Base-by-base conservation (phyloP, 1,140 invertebrate genomes). In the Metopolophium dirhodum region DNA sequence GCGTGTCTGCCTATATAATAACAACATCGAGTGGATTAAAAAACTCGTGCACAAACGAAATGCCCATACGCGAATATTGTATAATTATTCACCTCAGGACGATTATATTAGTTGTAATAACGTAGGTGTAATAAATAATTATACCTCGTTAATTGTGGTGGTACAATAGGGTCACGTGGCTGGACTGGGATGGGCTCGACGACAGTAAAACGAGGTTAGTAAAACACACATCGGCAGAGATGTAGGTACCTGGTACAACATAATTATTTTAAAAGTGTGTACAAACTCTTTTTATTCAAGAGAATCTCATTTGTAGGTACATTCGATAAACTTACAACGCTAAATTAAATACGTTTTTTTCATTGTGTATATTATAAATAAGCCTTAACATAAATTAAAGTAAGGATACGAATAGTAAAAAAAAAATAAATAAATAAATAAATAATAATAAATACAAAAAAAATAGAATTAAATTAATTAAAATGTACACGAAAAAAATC, bases 371-470 rank as follows among this genome's bases (percentile, higher is more conserved):
- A 57, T 47, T 92, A 93, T 93, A 93, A 93, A 93, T 93, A 93
- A 93, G 91, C 82, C 91, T 93, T 93, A 93, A 57, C n/a, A 93
- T 93, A 93, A 93, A 93, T 93, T 86, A 93, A 93, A 93, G 49
- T 93, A 93, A 86, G 82, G 82, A 93, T 93, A 93, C 41, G 45
- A 47, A 51, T 93, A 93, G 45, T 68, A 91, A 86, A 93, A 93
- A 93, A 68, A 61, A 90, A 90, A 90, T 41, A 90, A 90, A 90
- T 57, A 90, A 90, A 90, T 61, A 61, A 30, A 90, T 45, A 68
- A 90, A 90, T 61, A 90, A 83, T 83, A 92, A 82, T 83, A 92
- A 92, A 85, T 68, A 92, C n/a, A 91, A 82, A 49, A 92, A 91
- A 85, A 37, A 88, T 57, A 11, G 22, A 85, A 85, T 85, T 92